These are phyloP conservation scores for Zoanthus solanderi DNA, from an alignment of 92 coral and sea anemone genomes.

Conservation along the genomic window DNA sequence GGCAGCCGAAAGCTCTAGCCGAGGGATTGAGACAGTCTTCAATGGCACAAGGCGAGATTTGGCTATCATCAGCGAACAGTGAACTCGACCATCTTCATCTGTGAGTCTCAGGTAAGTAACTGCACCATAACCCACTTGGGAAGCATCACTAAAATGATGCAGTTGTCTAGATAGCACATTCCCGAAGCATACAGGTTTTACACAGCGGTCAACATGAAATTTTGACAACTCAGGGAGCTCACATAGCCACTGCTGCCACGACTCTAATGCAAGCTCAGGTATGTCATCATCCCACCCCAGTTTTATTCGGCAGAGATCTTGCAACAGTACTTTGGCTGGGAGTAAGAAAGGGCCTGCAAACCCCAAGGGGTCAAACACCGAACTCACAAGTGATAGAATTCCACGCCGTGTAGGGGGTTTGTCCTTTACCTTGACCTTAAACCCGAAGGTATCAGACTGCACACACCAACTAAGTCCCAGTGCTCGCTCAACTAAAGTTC, in stretches of 20 bases:
- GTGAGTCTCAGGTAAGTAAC: background rate
- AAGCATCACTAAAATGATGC: background rate
- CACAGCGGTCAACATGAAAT: background rate
- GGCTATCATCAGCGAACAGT: background rate
- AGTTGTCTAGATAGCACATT: background rate
- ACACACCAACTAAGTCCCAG: background rate
- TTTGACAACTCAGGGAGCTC: too few relatives aligned
- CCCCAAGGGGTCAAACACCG: background rate
- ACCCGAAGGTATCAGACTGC: background rate
- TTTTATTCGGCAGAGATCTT: background rate
- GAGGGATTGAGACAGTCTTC: background rate
- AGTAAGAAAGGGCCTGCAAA: background rate
- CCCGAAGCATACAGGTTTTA: background rate
- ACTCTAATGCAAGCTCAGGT: background rate
- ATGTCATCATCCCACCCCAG: background rate
- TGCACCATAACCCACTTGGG: constrained; percentile 2
- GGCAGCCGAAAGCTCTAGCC: constrained; percentile 1
- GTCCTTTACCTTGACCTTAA: background rate
- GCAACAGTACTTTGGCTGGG: background rate
- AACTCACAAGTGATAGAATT: background rate
- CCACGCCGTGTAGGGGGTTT: background rate
- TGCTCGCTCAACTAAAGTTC: background rate
- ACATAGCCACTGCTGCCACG: background rate
- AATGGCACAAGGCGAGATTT: background rate
- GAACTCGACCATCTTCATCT: background rate